These are phyloP conservation scores for Cyclophora punctaria DNA, from an alignment of 2,888 invertebrate species.

Conservation along the genomic window DNA sequence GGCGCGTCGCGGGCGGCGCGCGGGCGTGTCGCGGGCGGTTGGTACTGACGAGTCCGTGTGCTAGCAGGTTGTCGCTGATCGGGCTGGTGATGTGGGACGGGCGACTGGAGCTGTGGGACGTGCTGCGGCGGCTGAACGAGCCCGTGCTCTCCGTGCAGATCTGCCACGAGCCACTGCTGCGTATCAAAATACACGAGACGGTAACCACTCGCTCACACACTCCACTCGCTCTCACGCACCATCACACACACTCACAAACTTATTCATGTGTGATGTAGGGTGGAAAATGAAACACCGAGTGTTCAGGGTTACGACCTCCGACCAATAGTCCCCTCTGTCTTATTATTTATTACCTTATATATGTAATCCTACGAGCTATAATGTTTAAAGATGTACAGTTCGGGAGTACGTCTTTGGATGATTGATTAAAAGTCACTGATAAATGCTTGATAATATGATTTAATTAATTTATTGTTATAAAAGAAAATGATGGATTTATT, in stretches of 20 bases:
- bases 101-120: slow-evolving; percentile 89
- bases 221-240: too few relatives aligned
- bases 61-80: slow-evolving; percentile 84
- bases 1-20: neutral
- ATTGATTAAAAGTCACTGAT: too few relatives aligned
- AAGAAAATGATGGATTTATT: neutral
- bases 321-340: too few relatives aligned
- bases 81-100: slow-evolving; percentile 87
- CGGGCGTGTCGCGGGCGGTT: neutral
- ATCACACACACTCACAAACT: too few relatives aligned
- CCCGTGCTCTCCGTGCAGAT: slow-evolving; percentile 79
- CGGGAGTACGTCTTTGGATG: too few relatives aligned
- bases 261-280: too few relatives aligned
- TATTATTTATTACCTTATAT: too few relatives aligned
- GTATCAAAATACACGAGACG: slow-evolving; percentile 53
- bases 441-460: too few relatives aligned
- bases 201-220: slow-evolving; percentile 18
- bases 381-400: too few relatives aligned
- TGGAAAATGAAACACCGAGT: too few relatives aligned
- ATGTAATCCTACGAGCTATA: too few relatives aligned
- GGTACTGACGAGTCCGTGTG: neutral
- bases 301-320: too few relatives aligned
- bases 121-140: slow-evolving; percentile 86
- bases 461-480: neutral
- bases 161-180: slow-evolving; percentile 63